phyloP scores from a whole-genome alignment of 92 coral and sea anemone species.

The Palythoa grandis region DNA sequence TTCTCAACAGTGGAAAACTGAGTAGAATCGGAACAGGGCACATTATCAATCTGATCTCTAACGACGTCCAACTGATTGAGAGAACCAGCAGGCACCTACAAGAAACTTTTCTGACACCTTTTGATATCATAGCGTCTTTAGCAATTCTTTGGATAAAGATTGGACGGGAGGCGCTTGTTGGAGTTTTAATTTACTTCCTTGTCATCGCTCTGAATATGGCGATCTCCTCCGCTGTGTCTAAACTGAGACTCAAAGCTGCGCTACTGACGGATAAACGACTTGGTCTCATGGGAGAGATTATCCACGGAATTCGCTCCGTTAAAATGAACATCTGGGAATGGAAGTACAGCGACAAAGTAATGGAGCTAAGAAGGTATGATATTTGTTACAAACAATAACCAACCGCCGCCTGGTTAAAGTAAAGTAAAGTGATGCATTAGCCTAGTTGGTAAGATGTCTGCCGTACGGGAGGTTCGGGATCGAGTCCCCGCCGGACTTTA shows the following conservation, averaged over 20 bases:
- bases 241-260: background rate
- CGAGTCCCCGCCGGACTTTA: too few relatives aligned
- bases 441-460: too few relatives aligned
- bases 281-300: slow-evolving; percentile 44
- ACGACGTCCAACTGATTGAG: slow-evolving; percentile 8
- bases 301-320: slow-evolving; percentile 52
- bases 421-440: too few relatives aligned
- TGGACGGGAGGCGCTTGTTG: slow-evolving; percentile 18
- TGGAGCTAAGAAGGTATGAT: slow-evolving; percentile 40
- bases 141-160: background rate
- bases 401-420: too few relatives aligned
- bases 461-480: too few relatives aligned
- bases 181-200: background rate
- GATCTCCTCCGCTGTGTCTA: background rate
- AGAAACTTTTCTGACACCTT: background rate
- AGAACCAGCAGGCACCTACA: slow-evolving; percentile 17
- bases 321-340: slow-evolving; percentile 62
- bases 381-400: background rate
- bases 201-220: background rate
- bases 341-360: slow-evolving; percentile 37
- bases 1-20: background rate
- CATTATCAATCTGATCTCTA: background rate
- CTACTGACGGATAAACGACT: slow-evolving; percentile 15
- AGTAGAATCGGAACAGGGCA: slow-evolving; percentile 22
- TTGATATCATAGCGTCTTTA: background rate